phyloP scores from a whole-genome alignment of 2,797 vertebrate species.

The Glyptemys insculpta region DNA sequence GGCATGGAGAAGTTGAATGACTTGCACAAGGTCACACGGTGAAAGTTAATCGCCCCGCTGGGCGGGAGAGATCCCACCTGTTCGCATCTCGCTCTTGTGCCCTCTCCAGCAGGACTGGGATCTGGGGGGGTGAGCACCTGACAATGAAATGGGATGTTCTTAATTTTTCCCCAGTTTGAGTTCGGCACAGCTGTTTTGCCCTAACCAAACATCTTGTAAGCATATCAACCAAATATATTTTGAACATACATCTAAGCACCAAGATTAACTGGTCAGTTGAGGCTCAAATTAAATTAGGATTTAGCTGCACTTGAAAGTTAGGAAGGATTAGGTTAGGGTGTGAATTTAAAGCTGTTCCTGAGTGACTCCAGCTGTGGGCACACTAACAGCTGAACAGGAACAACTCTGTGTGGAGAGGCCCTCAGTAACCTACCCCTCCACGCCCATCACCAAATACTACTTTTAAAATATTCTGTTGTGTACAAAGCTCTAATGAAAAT shows the following conservation, averaged over 20 bases:
- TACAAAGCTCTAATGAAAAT: background rate
- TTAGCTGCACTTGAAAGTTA: background rate
- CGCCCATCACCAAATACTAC: background rate
- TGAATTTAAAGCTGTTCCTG: too few relatives aligned
- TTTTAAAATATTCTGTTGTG: background rate
- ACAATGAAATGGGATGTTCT: too few relatives aligned
- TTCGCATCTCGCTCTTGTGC: background rate
- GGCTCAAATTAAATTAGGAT: background rate
- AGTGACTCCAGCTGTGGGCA: background rate
- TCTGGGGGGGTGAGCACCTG: background rate
- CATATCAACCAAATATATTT: background rate
- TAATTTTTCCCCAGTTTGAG: too few relatives aligned
- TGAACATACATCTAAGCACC: background rate
- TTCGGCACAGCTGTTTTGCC: accelerated
- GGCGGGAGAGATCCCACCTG: background rate
- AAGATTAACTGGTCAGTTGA: accelerated
- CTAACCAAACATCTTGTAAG: accelerated
- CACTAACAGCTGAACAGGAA: background rate
- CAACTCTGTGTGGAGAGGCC: background rate
- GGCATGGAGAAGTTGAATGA: too few relatives aligned
- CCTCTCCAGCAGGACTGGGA: background rate
- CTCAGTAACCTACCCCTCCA: background rate
- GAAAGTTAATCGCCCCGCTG: too few relatives aligned
- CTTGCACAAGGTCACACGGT: background rate
- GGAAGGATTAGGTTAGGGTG: too few relatives aligned